Evolutionary conservation across 2,113 vertebrate genomes (phyloP), one percentile per base, ranked within the genome.

Genomic region (Procapra przewalskii): DNA sequence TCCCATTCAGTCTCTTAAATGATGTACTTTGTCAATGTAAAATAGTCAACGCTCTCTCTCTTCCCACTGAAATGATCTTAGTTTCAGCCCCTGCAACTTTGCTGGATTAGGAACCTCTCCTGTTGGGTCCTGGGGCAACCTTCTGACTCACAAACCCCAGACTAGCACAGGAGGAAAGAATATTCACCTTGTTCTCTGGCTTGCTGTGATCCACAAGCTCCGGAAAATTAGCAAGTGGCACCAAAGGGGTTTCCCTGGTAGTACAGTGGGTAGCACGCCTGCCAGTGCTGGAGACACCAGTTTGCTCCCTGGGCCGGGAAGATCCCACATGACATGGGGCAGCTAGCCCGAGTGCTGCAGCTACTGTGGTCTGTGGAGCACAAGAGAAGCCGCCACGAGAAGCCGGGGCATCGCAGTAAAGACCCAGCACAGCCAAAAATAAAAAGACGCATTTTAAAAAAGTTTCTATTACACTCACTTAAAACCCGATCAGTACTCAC

Each of bases 401-500:
- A 71, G 67, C n/a, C n/a, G 6, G n/a, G 67, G 67, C 67, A 23
- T 71, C 19, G 4, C 10, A 40, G 23, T 36, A 71, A 36, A 23
- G 67, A 23, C 67, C 67, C 67, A 23, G n/a, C 19, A 71, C 5
- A 71, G 67, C 19, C 67, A 40, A 5, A 71, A 71, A 23, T 11
- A 19, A 19, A 36, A 40, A 23, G 12, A 21, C 12, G n/a, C n/a
- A 21, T 21, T 21, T 71, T 3, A 3, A 1, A 0, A 1, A 43
- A 8, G 2, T n/a, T 52, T 81, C 12, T 23, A n/a, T 43, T 36
- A 36, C 33, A 81, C 19, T 48, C 6, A 86, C 19, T 62, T 13
- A 16, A 21, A 88, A 27, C 71, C 12, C 14, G 71, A 43, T 43
- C 36, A 43, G 36, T 43, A 14, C 40, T 43, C 71, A 77, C 23